Conservation (phyloP, 2,113 vertebrate species). For the Cranoglanis bouderius region DNA sequence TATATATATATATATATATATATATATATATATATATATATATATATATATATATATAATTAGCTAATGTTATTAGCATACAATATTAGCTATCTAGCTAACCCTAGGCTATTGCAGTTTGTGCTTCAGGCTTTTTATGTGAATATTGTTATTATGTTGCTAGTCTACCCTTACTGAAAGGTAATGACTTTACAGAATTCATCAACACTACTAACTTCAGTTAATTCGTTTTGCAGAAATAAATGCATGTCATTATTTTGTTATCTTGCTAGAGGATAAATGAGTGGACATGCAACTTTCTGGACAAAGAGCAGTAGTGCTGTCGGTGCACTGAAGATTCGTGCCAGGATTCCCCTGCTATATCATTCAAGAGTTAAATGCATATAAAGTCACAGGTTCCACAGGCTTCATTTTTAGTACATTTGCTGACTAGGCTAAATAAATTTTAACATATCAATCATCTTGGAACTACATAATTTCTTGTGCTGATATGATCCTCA, state of each 20-base stretch:
- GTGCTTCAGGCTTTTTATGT: not conserved
- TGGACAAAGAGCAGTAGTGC: conserved; percentile 23
- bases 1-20: too few species aligned
- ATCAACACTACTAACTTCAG: not conserved
- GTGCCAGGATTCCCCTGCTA: conserved; percentile 25
- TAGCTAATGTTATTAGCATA: not conserved
- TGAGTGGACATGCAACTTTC: conserved; percentile 43
- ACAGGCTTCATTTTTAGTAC: not conserved
- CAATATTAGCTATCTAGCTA: not conserved
- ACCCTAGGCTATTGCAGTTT: not conserved
- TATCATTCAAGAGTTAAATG: not conserved
- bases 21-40: too few species aligned
- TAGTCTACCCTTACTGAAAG: not conserved
- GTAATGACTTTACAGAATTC: not conserved
- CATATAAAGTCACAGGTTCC: not conserved
- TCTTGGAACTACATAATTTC: not conserved
- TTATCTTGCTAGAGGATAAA: not conserved
- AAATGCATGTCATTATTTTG: not conserved
- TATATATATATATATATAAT: too few species aligned
- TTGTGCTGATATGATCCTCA: not conserved
- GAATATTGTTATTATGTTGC: not conserved
- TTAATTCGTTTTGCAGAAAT: not conserved
- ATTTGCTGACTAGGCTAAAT: conserved; percentile 2
- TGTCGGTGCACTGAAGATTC: not conserved
- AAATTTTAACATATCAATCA: not conserved